These are phyloP conservation scores for Beroe ovata DNA, from an alignment of 37 sponge, comb jelly and placozoan genomes.

Conservation along the genomic window DNA sequence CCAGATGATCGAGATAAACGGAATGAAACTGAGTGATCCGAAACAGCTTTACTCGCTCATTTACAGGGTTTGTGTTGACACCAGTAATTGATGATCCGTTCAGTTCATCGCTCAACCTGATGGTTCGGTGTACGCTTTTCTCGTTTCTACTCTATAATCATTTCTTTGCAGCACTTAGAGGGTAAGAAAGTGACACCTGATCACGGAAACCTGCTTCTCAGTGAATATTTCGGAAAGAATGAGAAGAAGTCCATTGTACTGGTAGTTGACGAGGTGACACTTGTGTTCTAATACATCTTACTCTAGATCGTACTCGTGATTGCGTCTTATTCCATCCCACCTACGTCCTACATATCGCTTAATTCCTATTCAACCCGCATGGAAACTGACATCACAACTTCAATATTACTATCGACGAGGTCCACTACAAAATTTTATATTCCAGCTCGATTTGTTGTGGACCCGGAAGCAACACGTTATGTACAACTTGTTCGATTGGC, in stretches of 20 bases:
- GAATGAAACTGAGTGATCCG: conserved; percentile 83
- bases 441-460: conserved; percentile 89
- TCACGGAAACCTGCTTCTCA: conserved; percentile 74
- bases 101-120: too few species aligned
- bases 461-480: conserved; percentile 90
- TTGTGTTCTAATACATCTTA: too few species aligned
- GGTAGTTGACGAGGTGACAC: conserved; percentile 91
- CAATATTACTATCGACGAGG: too few species aligned
- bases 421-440: too few species aligned
- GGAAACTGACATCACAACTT: background rate
- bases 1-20: conserved; percentile 89
- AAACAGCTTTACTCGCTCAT: conserved; percentile 71
- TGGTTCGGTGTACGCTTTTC: too few species aligned
- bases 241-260: conserved; percentile 72
- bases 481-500: conserved; percentile 98
- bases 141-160: too few species aligned
- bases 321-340: too few species aligned
- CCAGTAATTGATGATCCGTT: too few species aligned
- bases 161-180: conserved; percentile 77
- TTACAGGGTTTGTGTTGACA: conserved; percentile 23
- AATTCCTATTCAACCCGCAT: background rate
- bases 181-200: conserved; percentile 74
- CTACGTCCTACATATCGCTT: too few species aligned
- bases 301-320: too few species aligned
- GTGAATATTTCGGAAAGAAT: conserved; percentile 71